phyloP scores from a whole-genome alignment of 2,797 vertebrate species.

The Falco novaeseelandiae region DNA sequence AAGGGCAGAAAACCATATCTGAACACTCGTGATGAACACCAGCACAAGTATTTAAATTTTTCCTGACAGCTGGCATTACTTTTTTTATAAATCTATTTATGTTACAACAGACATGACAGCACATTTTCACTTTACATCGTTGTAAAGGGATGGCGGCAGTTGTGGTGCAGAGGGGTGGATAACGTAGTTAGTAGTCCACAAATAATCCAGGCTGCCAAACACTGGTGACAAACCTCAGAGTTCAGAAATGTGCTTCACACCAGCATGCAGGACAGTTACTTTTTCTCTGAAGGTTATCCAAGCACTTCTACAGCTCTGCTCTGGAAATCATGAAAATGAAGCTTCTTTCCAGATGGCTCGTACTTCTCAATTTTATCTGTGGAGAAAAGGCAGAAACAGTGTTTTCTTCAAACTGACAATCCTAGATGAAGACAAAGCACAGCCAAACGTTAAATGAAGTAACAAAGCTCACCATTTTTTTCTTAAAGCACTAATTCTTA shows the following conservation, averaged over 20 bases:
- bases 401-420: background rate
- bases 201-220: conserved; percentile 8
- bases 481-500: background rate
- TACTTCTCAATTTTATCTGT: background rate
- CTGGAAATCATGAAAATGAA: background rate
- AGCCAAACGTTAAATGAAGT: background rate
- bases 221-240: background rate
- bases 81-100: conserved; percentile 39
- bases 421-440: background rate
- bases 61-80: background rate
- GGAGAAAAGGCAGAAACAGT: background rate
- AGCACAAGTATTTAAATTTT: background rate
- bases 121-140: conserved; percentile 45
- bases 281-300: conserved; percentile 16
- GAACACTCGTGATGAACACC: background rate
- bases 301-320: background rate
- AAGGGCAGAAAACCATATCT: background rate
- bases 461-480: background rate
- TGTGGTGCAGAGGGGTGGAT: conserved; percentile 9
- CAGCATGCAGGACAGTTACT: background rate
- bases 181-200: conserved; percentile 21
- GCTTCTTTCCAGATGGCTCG: background rate
- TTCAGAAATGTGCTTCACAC: background rate
- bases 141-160: background rate
- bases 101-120: background rate